Conservation (phyloP, 2,113 vertebrate species). For the Zosterops lateralis region DNA sequence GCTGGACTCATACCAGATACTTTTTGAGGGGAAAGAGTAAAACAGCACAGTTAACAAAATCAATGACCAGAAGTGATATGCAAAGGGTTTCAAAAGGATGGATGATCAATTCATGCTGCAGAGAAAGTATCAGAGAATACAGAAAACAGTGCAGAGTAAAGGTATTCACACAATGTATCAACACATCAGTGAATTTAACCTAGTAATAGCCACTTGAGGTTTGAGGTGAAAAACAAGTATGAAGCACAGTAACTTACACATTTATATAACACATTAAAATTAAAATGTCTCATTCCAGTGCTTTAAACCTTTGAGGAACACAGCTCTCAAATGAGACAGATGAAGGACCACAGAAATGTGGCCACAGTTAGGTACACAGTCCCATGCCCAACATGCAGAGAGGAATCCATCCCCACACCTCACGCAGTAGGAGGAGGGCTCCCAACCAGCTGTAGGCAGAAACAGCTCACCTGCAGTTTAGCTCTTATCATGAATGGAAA, state of each 20-base stretch:
- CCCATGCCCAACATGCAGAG: neutral
- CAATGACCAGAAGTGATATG: neutral
- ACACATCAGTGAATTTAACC: neutral
- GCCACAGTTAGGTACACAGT: neutral
- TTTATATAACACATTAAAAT: neutral
- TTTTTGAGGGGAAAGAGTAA: neutral
- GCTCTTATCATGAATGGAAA: neutral
- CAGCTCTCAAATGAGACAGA: neutral
- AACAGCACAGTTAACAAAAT: neutral
- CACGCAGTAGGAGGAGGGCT: accelerated
- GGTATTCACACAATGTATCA: neutral
- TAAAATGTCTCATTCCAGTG: neutral
- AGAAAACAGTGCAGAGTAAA: neutral
- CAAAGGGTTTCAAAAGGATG: neutral
- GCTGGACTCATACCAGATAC: neutral
- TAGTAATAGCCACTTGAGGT: neutral
- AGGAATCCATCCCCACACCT: neutral
- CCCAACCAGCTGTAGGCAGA: neutral
- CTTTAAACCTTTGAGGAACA: neutral
- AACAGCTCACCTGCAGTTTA: neutral
- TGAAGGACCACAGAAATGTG: neutral
- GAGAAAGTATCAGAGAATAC: neutral
- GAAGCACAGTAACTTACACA: accelerated
- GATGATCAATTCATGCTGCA: neutral
- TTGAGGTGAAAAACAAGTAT: neutral